phyloP scores from a whole-genome alignment of 2,888 invertebrate genomes.

The Scaptodrosophila latifasciaeformis region DNA sequence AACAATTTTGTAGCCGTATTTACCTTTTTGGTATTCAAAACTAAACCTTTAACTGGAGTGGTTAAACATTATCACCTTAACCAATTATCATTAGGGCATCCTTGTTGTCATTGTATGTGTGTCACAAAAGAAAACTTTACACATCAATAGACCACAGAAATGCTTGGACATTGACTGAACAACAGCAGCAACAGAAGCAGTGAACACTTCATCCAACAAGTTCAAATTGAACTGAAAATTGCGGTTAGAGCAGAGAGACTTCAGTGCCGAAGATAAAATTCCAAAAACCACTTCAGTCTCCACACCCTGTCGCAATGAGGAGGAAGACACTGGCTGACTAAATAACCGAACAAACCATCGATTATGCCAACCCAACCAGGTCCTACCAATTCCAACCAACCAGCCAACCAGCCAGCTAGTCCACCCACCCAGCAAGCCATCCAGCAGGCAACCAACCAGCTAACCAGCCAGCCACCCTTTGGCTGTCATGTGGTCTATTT shows the following conservation, averaged over 20 bases:
- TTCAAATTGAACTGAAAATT: constrained; percentile 62
- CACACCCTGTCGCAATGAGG: too few relatives aligned
- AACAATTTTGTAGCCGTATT: too few relatives aligned
- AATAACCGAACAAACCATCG: constrained; percentile 42
- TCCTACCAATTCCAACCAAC: too few relatives aligned
- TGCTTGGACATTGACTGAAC: not conserved
- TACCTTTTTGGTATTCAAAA: too few relatives aligned
- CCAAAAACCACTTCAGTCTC: constrained; percentile 1
- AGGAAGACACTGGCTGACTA: constrained; percentile 6
- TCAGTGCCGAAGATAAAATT: constrained; percentile 32
- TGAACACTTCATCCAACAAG: constrained; percentile 54
- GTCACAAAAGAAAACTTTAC: constrained; percentile 1
- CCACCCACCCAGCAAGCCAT: too few relatives aligned
- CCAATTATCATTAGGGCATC: not conserved
- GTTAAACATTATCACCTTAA: not conserved
- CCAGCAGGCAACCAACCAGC: not conserved
- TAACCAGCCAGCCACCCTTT: constrained; percentile 2
- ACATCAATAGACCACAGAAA: not conserved
- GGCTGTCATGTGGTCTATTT: constrained; percentile 27
- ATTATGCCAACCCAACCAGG: too few relatives aligned
- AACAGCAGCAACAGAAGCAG: constrained; percentile 22
- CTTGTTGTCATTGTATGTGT: not conserved
- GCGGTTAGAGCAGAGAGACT: constrained; percentile 38
- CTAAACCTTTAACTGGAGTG: constrained; percentile 2
- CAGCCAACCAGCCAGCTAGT: constrained; percentile 17